phyloP scores from a whole-genome alignment of 2,888 invertebrate species.

The Coenonympha arcania region DNA sequence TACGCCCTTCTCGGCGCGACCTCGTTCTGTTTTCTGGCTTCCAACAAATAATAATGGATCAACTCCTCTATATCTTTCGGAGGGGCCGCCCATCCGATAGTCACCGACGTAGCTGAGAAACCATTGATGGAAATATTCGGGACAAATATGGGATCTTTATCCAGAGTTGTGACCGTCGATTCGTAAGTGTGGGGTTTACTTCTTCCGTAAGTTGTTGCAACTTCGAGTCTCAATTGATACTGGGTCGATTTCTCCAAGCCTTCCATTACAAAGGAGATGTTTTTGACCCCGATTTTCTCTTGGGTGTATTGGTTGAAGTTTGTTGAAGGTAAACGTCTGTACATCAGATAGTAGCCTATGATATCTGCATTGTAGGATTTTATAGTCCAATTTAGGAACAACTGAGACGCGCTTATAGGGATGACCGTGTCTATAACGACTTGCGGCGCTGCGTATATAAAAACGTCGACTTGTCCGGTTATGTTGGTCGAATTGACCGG shows the following conservation, averaged over 20 bases:
- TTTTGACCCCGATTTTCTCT: constrained; percentile 76
- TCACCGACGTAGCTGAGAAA: constrained; percentile 80
- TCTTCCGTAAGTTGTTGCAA: constrained; percentile 77
- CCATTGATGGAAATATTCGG: constrained; percentile 86
- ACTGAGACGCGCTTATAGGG: constrained; percentile 81
- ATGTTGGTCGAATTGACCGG: constrained; percentile 48
- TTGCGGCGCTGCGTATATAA: constrained; percentile 80
- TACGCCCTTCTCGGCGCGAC: constrained; percentile 74
- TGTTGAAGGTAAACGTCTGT: constrained; percentile 47
- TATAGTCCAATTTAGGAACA: constrained; percentile 88
- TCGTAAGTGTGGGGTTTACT: constrained; percentile 71
- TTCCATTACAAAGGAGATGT: constrained; percentile 79
- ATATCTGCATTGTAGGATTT: constrained; percentile 83
- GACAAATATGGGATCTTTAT: constrained; percentile 82
- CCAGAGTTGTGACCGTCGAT: constrained; percentile 73
- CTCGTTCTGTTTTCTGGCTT: constrained; percentile 74
- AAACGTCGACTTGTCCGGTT: constrained; percentile 62
- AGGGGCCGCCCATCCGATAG: constrained; percentile 85
- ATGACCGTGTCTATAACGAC: constrained; percentile 81
- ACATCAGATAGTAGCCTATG: constrained; percentile 73
- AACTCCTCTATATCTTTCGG: constrained; percentile 77
- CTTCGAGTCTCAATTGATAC: constrained; percentile 79
- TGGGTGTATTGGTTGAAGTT: constrained; percentile 63
- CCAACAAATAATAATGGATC: constrained; percentile 83
- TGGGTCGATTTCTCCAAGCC: constrained; percentile 77